These are phyloP conservation scores for Tiliacea citrago DNA, from an alignment of 2,888 invertebrate genomes.

Conservation along the genomic window DNA sequence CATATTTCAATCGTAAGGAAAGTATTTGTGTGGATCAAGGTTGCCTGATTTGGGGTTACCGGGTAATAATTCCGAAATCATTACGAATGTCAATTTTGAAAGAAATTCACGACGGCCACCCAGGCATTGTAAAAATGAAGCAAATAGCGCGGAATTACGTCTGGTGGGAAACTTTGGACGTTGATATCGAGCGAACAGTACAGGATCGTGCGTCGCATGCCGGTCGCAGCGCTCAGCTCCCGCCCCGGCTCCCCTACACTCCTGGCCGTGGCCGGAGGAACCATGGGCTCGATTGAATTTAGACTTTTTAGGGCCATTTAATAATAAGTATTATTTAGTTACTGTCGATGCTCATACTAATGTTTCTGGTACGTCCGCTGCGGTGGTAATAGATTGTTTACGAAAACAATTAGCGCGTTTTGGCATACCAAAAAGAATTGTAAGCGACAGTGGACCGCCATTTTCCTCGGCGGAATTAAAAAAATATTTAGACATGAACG, in stretches of 20 bases:
- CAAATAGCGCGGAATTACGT: not conserved
- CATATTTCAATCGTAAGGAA: too few relatives aligned
- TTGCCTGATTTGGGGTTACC: too few relatives aligned
- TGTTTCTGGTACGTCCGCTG: not conserved
- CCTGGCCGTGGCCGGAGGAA: conserved; percentile 11
- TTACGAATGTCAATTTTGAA: too few relatives aligned
- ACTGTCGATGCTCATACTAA: not conserved
- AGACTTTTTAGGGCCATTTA: conserved; percentile 1
- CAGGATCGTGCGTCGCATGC: conserved; percentile 3
- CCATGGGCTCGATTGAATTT: conserved; percentile 3
- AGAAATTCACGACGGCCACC: too few relatives aligned
- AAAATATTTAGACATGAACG: not conserved
- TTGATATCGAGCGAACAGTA: not conserved
- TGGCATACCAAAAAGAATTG: not conserved
- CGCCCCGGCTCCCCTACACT: conserved; percentile 5
- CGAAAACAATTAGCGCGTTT: not conserved
- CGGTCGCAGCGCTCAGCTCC: conserved; percentile 3
- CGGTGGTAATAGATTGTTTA: not conserved
- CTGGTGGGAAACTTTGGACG: not conserved
- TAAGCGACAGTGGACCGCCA: not conserved
- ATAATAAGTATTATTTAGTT: not conserved
- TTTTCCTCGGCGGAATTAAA: not conserved
- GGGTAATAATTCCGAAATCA: too few relatives aligned
- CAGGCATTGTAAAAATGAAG: not conserved
- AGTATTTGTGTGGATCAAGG: too few relatives aligned